Percentiles rank a stretch among this genome's conserved stretches.
Evolutionary conservation across 2,888 invertebrate genomes (phyloP).

Genomic region (Neoascia interrupta): DNA sequence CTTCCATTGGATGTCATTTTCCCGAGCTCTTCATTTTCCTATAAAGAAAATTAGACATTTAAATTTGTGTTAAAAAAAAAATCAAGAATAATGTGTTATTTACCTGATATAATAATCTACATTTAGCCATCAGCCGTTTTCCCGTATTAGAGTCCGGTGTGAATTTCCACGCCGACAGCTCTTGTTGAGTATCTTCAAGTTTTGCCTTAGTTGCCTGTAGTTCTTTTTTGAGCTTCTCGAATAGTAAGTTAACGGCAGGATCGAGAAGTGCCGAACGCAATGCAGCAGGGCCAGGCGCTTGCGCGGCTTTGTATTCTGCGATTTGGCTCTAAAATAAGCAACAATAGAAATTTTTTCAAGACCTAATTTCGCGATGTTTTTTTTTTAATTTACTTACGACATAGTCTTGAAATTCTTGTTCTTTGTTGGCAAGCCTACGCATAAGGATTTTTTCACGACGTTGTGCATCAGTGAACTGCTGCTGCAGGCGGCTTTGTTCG

Average conservation of each 20-base stretch:
- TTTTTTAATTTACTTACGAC: conserved; percentile 84
- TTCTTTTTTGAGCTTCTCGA: conserved; percentile 94
- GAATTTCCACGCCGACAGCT: conserved; percentile 99
- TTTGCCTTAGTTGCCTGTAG: conserved; percentile 92
- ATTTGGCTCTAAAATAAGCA: conserved; percentile 88
- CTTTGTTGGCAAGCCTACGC: conserved; percentile 94
- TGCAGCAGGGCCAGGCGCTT: conserved; percentile 88
- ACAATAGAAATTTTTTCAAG: neutral
- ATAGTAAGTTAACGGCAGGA: conserved; percentile 96
- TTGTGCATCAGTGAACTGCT: conserved; percentile 91
- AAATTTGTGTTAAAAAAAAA: too few relatives aligned
- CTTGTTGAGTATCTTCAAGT: conserved; percentile 97
- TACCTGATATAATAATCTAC: conserved; percentile 91
- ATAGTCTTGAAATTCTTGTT: conserved; percentile 98
- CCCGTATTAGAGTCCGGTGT: conserved; percentile 99
- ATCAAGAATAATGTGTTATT: too few relatives aligned
- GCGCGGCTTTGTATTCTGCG: conserved; percentile 93
- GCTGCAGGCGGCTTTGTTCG: conserved; percentile 88
- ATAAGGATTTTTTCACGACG: conserved; percentile 95
- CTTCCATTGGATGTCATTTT: conserved; percentile 96
- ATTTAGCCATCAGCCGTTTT: conserved; percentile 98
- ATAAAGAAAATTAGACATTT: conserved; percentile 21
- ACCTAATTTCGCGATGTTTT: too few relatives aligned
- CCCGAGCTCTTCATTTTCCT: conserved; percentile 97
- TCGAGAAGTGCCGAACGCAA: conserved; percentile 92